These are phyloP conservation scores for Loxodonta africana DNA, from an alignment of 2,113 vertebrate genomes.

Conservation along the genomic window DNA sequence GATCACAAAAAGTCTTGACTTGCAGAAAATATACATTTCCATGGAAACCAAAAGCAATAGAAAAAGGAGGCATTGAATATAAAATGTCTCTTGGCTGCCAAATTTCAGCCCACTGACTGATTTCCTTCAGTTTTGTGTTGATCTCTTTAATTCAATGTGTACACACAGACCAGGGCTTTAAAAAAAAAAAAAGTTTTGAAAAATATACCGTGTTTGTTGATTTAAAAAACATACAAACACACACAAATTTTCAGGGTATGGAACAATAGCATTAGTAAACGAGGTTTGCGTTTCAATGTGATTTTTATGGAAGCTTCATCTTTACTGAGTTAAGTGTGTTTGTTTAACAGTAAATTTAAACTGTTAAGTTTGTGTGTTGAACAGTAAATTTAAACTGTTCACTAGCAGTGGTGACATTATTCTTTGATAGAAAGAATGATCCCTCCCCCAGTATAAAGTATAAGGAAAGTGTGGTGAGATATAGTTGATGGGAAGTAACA, in stretches of 20 bases:
- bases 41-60: conserved; percentile 80
- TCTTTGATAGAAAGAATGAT: conserved; percentile 18
- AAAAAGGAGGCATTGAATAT: conserved; percentile 60
- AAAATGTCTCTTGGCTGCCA: conserved; percentile 63
- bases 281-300: conserved; percentile 68
- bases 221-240: conserved; percentile 54
- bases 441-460: neutral
- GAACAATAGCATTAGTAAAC: conserved; percentile 53
- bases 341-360: conserved; percentile 52
- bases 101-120: conserved; percentile 67
- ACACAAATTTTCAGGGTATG: conserved; percentile 32
- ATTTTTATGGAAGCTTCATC: conserved; percentile 67
- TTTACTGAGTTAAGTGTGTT: conserved; percentile 47
- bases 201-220: conserved; percentile 47
- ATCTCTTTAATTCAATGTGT: conserved; percentile 72
- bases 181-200: neutral
- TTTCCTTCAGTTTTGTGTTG: conserved; percentile 62
- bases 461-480: neutral
- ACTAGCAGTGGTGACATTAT: conserved; percentile 48
- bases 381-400: conserved; percentile 57
- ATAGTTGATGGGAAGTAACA: conserved; percentile 29
- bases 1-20: conserved; percentile 64
- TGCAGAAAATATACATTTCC: conserved; percentile 72
- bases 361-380: conserved; percentile 31
- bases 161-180: conserved; percentile 47